Conservation (phyloP, 2,797 vertebrate species). For the Eidolon dupreanum region DNA sequence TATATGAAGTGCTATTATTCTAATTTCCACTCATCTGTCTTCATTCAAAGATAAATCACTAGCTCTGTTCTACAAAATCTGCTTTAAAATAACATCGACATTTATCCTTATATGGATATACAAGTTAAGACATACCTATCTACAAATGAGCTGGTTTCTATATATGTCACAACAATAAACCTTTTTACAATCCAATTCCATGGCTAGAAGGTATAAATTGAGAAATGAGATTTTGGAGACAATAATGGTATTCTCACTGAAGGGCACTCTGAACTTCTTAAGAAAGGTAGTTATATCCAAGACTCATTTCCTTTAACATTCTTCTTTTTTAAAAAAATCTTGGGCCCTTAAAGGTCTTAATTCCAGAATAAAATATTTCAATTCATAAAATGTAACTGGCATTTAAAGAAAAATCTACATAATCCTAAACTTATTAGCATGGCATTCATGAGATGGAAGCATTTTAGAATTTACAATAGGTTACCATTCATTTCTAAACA, state of each 20-base stretch:
- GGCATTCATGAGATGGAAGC: not conserved
- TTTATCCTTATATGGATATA: not conserved
- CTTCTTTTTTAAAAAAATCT: not conserved
- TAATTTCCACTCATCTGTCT: not conserved
- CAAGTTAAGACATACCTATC: not conserved
- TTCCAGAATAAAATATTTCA: conserved; percentile 11
- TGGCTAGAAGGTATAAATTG: not conserved
- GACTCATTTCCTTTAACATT: not conserved
- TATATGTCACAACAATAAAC: not conserved
- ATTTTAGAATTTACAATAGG: not conserved
- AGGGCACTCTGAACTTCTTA: not conserved
- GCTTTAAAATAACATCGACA: not conserved
- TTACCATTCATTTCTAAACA: conserved; percentile 28
- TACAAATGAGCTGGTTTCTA: not conserved
- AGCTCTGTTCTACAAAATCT: not conserved
- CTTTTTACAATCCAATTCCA: not conserved
- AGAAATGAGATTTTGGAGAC: not conserved
- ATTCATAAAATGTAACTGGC: not conserved
- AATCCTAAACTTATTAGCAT: not conserved
- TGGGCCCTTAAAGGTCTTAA: not conserved
- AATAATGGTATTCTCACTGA: not conserved
- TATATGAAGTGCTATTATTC: not conserved
- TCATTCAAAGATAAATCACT: not conserved
- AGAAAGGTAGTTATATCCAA: not conserved
- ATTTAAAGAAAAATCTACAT: conserved; percentile 24